Conservation (phyloP, 1,140 invertebrate species). For the Andricus grossulariae region DNA sequence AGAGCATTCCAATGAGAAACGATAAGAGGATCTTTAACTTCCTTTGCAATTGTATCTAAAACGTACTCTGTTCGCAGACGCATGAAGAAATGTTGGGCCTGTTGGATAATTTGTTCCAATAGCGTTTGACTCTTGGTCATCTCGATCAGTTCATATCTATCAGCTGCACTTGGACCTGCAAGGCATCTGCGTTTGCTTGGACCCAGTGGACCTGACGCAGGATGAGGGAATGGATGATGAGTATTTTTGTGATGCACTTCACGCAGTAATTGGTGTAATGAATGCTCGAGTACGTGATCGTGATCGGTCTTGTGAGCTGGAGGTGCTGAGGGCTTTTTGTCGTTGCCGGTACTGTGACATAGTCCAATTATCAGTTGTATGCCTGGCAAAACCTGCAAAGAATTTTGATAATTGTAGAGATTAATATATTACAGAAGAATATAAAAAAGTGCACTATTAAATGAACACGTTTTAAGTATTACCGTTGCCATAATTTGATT, state of each 20-base stretch:
- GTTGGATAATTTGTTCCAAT: conserved; percentile 96
- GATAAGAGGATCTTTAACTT: conserved; percentile 95
- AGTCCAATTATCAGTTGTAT: conserved; percentile 90
- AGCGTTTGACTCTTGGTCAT: conserved; percentile 93
- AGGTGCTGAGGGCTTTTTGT: conserved; percentile 76
- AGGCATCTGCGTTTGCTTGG: conserved; percentile 91
- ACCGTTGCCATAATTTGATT: conserved; percentile 98
- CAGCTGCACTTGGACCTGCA: conserved; percentile 92
- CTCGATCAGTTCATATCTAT: conserved; percentile 89
- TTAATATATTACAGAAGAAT: conserved; percentile 17
- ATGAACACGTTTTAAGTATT: conserved; percentile 31
- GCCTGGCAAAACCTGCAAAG: conserved; percentile 89
- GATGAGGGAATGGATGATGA: conserved; percentile 95
- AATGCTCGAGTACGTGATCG: conserved; percentile 97
- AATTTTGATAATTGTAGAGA: background rate
- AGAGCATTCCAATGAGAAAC: conserved; percentile 96
- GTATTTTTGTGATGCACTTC: conserved; percentile 95
- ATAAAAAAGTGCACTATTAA: background rate
- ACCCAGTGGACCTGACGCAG: conserved; percentile 92
- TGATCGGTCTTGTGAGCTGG: conserved; percentile 84
- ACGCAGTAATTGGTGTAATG: conserved; percentile 93
- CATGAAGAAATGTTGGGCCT: conserved; percentile 97
- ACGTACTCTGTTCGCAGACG: conserved; percentile 92
- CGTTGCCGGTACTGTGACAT: conserved; percentile 84
- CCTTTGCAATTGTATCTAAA: conserved; percentile 93